phyloP scores from a whole-genome alignment of 2,113 vertebrate genomes.

The Mustelus asterias region DNA sequence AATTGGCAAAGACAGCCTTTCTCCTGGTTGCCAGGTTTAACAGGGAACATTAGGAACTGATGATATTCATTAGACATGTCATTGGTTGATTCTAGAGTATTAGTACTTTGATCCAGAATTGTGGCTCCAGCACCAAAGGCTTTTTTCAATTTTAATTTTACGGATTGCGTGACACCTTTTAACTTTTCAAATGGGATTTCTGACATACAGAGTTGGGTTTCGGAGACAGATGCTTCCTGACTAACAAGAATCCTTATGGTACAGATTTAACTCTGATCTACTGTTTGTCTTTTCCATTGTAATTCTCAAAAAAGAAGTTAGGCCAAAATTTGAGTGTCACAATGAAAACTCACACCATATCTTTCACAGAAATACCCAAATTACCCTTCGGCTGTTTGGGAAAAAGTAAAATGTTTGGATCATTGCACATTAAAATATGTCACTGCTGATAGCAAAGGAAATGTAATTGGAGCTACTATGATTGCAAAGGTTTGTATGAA shows the following conservation, averaged over 20 bases:
- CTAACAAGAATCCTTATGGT: background rate
- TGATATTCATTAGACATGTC: background rate
- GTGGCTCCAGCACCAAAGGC: background rate
- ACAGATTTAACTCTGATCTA: background rate
- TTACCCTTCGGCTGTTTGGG: background rate
- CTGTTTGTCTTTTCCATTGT: background rate
- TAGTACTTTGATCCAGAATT: background rate
- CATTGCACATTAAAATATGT: background rate
- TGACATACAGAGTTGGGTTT: background rate
- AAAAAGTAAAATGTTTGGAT: background rate
- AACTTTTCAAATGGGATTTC: background rate
- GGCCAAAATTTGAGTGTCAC: background rate
- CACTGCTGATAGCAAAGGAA: no score
- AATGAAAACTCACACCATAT: background rate
- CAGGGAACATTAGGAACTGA: background rate
- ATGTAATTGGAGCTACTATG: background rate
- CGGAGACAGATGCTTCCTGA: conserved; percentile 10
- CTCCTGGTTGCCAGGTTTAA: background rate
- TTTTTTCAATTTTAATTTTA: background rate
- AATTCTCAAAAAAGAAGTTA: background rate
- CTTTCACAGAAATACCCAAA: background rate
- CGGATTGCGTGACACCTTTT: background rate
- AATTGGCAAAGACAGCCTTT: background rate
- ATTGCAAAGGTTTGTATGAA: background rate
- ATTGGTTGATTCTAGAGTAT: background rate